Base-by-base conservation (phyloP, 1,140 invertebrate species). In the Euglossa dilemma region DNA sequence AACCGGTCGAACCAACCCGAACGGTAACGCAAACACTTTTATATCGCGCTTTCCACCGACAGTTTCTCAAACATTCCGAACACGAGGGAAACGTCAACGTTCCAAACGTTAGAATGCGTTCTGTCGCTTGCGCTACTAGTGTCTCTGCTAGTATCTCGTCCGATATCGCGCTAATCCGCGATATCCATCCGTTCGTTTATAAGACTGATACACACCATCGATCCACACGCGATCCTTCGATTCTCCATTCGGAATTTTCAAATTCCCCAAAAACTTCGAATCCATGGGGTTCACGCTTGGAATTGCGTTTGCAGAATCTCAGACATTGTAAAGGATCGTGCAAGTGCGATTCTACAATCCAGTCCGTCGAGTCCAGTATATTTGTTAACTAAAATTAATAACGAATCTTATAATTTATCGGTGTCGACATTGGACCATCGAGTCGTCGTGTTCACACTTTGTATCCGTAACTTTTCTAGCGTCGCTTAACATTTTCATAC, bases 201-300 rank as follows among this genome's bases (percentile, higher is more conserved):
- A 80, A 80, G 79, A 80, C 71, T 80, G 79, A 80, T 45, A 73
- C 36, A 36, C 36, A 36, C 18, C 8, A 36, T 69, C 36, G 23
- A 74, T 59, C 54, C 11, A 25, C 9, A 63, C 20, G 23, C n/a
- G 36, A 4, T 5, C 6, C 1, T 7, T 36, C 0, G 18, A 54
- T 0, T 20, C 20, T 4, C 2, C 8, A 28, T 66, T 11, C 20
- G 11, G 11, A 43, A 43, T 61, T 16, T 36, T 36, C 36, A 1
- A 36, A 36, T 36, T 36, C 36, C n/a, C n/a, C n/a, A n/a, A n/a
- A n/a, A 50, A 50, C 20, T 28, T 16, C 8, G 59, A 18, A 36
- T 63, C 59, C n/a, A 16, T 2, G 25, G 7, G n/a, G 28, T 9
- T n/a, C 12, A 18, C 9, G 16, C 2, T 0, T 3, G n/a, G n/a